A percentile compares a stretch with the other conserved stretches of the same genome.
Conservation (phyloP, 2,888 invertebrate genomes). For the Theretra japonica region DNA sequence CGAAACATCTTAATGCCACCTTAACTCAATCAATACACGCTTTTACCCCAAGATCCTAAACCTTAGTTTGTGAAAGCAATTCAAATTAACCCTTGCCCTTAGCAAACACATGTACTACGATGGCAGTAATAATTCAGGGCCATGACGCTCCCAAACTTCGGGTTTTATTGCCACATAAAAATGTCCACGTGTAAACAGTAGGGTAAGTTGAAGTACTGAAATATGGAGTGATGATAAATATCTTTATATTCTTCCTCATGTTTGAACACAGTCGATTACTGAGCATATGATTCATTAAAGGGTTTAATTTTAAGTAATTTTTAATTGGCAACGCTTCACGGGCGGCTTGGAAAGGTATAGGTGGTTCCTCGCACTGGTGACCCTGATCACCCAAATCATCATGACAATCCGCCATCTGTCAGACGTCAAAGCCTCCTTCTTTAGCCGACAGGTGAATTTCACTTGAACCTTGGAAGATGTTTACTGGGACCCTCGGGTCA, state of each 20-base stretch:
- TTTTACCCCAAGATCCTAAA: neutral
- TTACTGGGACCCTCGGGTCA: too few species aligned
- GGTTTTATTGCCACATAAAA: conserved; percentile 13
- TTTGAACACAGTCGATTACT: too few species aligned
- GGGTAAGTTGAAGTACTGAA: neutral
- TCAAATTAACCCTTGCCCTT: conserved; percentile 25
- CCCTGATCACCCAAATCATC: too few species aligned
- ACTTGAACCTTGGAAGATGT: too few species aligned
- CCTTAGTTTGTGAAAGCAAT: conserved; percentile 5
- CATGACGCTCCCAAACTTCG: conserved; percentile 30
- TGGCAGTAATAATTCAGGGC: conserved; percentile 37
- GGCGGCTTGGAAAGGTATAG: too few species aligned
- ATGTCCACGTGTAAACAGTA: neutral
- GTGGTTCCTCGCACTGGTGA: too few species aligned
- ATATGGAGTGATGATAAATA: neutral
- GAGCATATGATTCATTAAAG: neutral
- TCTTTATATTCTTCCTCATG: too few species aligned
- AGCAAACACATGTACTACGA: conserved; percentile 36
- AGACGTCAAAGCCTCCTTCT: too few species aligned
- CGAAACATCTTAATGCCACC: neutral
- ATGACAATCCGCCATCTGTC: too few species aligned
- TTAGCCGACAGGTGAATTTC: too few species aligned
- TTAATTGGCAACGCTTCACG: too few species aligned
- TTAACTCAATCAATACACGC: neutral
- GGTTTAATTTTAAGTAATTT: neutral